Base-by-base conservation (phyloP, 2,797 vertebrate species). In the Botia almorhae region DNA sequence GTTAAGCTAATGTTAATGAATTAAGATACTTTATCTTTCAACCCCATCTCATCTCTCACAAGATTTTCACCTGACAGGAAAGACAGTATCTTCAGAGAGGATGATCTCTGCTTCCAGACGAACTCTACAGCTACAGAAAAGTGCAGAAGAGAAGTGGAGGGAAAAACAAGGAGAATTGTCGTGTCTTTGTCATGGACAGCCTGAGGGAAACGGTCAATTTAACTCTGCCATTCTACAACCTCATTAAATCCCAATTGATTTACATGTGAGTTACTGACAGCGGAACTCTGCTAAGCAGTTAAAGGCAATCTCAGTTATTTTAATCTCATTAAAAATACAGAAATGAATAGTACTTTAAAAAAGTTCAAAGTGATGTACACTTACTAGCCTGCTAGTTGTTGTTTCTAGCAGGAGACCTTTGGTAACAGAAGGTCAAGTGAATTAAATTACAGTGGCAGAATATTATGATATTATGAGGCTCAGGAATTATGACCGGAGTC, bases 41-140 rank as follows among this genome's bases (percentile, higher is more conserved):
- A 63, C 26, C 26, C 29, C 60, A 33, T 13, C 14, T 33, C 7
- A 23, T 60, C 67, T 61, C 67, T 69, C 65, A 65, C 26, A 65
- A 51, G 50, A 51, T 64, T 65, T 29, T 58, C 23, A 46, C 36
- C 51, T 76, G 88, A 89, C 89, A 67, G 86, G 84, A 86, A 86
- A 84, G 78, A 89, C 76, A 76, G 67, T 51, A 80, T 67, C 76
- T 82, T 71, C 61, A 46, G 70, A 69, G 58, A 85, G 84, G 83
- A 86, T 91, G 92, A 93, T 92, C 90, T 89, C 88, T 67, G 79
- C 91, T 92, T 91, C 56, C 70, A 75, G 82, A 71, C 80, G 75
- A 19, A 33, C 56, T 71, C 69, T 65, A 68, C 43, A 43, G 50
- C 56, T 81, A 64, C 58, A 82, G 21, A 23, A 60, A 74, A 56